These are phyloP conservation scores for Riparia riparia DNA, from an alignment of 2,113 vertebrate species.

Conservation along the genomic window DNA sequence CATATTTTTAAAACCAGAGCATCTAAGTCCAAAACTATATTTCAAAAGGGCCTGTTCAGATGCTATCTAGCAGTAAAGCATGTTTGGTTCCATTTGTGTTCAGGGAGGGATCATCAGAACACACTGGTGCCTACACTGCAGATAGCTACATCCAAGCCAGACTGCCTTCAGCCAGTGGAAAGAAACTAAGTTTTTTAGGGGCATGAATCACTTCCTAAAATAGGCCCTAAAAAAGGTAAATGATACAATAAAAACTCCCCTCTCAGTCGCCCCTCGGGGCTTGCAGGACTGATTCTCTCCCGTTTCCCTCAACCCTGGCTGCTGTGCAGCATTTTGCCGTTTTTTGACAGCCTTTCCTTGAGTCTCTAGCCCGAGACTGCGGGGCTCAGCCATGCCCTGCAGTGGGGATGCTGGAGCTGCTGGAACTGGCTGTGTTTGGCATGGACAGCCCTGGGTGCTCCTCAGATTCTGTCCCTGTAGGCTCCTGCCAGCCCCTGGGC, in stretches of 20 bases:
- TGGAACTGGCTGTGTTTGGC: fast-evolving
- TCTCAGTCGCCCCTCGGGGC: fast-evolving
- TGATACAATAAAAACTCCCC: neutral
- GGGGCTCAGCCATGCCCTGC: neutral
- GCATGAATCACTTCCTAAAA: neutral
- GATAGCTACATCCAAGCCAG: neutral
- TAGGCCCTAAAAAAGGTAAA: neutral
- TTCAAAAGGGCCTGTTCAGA: neutral
- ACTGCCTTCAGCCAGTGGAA: neutral
- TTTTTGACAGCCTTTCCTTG: too few species aligned
- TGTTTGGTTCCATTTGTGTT: neutral
- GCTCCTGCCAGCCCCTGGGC: fast-evolving
- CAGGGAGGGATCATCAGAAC: neutral
- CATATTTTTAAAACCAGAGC: neutral
- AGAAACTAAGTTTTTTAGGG: neutral
- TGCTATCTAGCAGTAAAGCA: neutral
- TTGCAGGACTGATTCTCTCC: fast-evolving
- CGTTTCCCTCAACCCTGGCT: neutral
- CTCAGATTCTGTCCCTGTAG: neutral
- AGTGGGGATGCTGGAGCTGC: fast-evolving
- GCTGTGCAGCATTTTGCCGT: fast-evolving
- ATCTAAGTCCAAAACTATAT: neutral
- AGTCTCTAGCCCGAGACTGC: fast-evolving
- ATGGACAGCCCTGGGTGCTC: neutral
- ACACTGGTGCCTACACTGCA: neutral